Conservation (phyloP, 2,888 invertebrate genomes). For the Polyommatus iphigenia region DNA sequence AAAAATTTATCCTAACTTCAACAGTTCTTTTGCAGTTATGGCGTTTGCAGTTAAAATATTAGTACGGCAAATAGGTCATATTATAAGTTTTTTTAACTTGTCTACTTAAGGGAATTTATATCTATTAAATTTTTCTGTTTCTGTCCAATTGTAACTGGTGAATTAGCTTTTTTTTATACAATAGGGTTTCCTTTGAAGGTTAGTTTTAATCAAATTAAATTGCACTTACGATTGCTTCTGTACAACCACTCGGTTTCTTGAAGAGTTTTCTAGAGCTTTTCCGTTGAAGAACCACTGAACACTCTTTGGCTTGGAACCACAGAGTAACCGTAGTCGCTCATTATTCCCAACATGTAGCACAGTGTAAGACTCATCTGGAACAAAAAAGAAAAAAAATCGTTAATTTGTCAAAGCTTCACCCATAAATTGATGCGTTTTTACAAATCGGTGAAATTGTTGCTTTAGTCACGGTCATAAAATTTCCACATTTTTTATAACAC, state of each 20-base stretch:
- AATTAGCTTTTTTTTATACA: neutral
- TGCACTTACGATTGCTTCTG: conserved; percentile 30
- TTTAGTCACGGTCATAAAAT: conserved; percentile 1
- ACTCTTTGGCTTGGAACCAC: conserved; percentile 53
- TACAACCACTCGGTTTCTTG: conserved; percentile 39
- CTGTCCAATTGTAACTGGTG: too few species aligned
- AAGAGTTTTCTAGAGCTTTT: conserved; percentile 51
- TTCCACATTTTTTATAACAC: neutral
- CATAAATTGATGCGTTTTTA: neutral
- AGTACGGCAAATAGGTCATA: too few species aligned
- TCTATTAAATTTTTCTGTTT: too few species aligned
- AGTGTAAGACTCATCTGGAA: conserved; percentile 60
- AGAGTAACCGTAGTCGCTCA: conserved; percentile 66
- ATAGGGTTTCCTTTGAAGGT: neutral
- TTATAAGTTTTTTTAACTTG: too few species aligned
- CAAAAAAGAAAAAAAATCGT: conserved; percentile 36
- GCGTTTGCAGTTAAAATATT: too few species aligned
- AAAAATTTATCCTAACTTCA: too few species aligned
- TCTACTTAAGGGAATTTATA: too few species aligned
- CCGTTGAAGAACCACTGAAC: conserved; percentile 72
- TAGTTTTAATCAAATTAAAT: conserved; percentile 2
- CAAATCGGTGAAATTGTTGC: conserved; percentile 11
- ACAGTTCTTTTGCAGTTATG: too few species aligned
- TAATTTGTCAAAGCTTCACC: neutral
- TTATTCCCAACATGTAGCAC: conserved; percentile 58